Conservation (phyloP, 2,797 vertebrate species). For the Aphelocoma californica region DNA sequence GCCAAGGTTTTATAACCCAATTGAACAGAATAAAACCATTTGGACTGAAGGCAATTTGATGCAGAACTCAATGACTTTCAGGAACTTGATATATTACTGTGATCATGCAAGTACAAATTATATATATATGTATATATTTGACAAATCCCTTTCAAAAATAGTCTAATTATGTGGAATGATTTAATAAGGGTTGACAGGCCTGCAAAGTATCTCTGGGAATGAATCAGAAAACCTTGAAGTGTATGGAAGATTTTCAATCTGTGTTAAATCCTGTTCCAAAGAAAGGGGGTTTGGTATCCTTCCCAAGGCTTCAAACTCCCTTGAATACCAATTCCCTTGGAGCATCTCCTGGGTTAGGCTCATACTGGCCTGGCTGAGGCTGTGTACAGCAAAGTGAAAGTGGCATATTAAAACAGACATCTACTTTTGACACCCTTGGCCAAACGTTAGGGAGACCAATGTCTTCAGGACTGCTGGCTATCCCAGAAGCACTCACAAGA, state of each 20-base stretch:
- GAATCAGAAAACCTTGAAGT: constrained; percentile 4
- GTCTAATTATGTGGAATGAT: constrained; percentile 39
- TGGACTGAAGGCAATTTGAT: constrained; percentile 44
- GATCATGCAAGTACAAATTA: not conserved
- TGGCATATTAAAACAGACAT: not conserved
- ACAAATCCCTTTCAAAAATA: constrained; percentile 15
- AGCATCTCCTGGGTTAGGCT: not conserved
- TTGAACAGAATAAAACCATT: constrained; percentile 54
- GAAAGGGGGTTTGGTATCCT: not conserved
- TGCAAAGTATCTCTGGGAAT: constrained; percentile 41
- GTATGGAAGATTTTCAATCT: constrained; percentile 24
- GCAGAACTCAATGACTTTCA: constrained; percentile 30
- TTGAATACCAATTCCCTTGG: constrained; percentile 33
- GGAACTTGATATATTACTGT: constrained; percentile 17
- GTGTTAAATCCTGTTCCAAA: constrained; percentile 4
- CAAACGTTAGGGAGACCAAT: not conserved
- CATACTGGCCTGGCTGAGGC: not conserved
- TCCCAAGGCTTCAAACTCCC: constrained; percentile 18
- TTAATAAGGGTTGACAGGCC: constrained; percentile 39
- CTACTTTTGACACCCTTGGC: not conserved
- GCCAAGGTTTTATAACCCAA: constrained; percentile 62
- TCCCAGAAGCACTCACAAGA: not conserved
- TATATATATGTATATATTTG: not conserved
- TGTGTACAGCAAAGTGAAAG: not conserved
- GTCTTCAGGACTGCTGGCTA: not conserved